Evolutionary conservation across 1,140 invertebrate species (phyloP).

Genomic region (Holcopasites calliopsidis): DNA sequence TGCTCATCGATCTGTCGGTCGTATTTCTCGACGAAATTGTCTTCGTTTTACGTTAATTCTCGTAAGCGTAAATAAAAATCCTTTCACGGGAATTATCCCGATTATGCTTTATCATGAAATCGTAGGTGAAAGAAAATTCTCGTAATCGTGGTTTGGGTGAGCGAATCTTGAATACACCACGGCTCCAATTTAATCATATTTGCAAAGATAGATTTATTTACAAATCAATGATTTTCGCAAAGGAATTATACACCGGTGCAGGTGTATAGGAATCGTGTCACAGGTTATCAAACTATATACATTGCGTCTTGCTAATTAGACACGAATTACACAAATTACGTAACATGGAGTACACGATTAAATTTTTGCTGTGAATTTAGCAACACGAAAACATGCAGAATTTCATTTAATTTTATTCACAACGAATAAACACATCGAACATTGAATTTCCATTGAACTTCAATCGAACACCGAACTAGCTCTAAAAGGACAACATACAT

Average conservation of each 20-base stretch:
- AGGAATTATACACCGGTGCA: neutral
- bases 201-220: neutral
- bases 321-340: no score
- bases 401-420: no score
- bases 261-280: neutral
- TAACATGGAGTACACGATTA: no score
- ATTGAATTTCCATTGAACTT: neutral
- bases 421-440: neutral
- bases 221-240: neutral
- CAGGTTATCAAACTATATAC: neutral
- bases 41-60: neutral
- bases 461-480: neutral
- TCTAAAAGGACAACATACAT: conserved; percentile 20
- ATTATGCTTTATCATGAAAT: no score
- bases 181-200: no score
- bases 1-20: neutral
- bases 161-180: neutral
- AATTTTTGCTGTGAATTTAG: neutral
- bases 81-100: no score
- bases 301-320: neutral
- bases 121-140: no score
- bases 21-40: neutral
- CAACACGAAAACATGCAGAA: no score
- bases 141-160: no score
- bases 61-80: neutral